A percentile compares a stretch with the other conserved stretches of the same genome.
phyloP scores from a whole-genome alignment of 2,797 vertebrate species.

The Coregonus ussuriensis region DNA sequence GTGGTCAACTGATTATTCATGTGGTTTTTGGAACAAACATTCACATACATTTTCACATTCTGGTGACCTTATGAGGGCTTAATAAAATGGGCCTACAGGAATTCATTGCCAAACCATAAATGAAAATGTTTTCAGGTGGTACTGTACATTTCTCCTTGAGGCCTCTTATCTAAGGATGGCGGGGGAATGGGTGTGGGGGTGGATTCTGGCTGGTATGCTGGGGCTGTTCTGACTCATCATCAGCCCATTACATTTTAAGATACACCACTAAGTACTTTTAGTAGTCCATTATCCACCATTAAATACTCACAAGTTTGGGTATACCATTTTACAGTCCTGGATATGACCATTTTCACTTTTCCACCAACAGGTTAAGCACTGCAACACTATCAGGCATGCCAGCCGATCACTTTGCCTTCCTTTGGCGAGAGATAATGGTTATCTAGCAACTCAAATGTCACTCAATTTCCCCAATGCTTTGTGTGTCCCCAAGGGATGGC shows the following conservation, averaged over 20 bases:
- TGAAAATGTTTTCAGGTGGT: not conserved
- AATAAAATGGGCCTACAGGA: no score
- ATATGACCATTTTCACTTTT: not conserved
- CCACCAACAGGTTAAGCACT: not conserved
- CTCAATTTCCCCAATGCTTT: not conserved
- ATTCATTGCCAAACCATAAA: not conserved
- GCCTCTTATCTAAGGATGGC: no score
- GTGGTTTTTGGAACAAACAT: not conserved
- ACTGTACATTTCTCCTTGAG: not conserved
- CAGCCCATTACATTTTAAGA: not conserved
- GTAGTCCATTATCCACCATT: not conserved
- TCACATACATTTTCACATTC: no score
- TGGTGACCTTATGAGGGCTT: not conserved
- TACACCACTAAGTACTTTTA: not conserved
- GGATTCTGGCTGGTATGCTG: not conserved
- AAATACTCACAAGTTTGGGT: not conserved
- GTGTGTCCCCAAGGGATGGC: constrained; percentile 46
- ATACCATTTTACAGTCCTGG: not conserved
- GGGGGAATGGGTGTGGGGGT: not conserved
- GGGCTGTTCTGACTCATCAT: not conserved
- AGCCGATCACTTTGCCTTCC: not conserved
- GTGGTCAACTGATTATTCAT: not conserved
- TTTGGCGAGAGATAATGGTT: not conserved
- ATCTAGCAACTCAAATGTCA: not conserved
- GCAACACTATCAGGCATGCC: no score